phyloP scores from a whole-genome alignment of 2,797 vertebrate genomes.

The Calcarius lapponicus region DNA sequence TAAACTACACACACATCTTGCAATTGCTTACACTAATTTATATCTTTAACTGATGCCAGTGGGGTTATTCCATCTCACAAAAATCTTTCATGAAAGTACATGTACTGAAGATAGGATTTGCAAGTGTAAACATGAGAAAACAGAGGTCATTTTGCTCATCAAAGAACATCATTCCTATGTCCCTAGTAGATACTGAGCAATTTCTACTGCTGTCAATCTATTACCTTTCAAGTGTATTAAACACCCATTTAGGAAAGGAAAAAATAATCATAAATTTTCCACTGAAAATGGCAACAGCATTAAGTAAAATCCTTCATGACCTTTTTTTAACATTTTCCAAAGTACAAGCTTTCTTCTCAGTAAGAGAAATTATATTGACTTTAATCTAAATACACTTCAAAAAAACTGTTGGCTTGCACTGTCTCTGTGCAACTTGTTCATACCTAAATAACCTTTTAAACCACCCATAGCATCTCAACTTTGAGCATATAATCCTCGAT shows the following conservation, averaged over 20 bases:
- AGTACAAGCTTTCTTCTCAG: background rate
- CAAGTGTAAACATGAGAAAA: background rate
- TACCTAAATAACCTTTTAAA: background rate
- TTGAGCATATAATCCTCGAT: background rate
- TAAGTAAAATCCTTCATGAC: background rate
- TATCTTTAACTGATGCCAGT: background rate
- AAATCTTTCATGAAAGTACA: background rate
- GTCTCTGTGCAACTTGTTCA: background rate
- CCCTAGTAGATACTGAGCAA: background rate
- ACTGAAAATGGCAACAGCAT: background rate
- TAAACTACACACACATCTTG: background rate
- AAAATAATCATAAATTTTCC: background rate
- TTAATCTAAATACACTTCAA: background rate
- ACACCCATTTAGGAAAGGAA: background rate
- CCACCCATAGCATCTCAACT: background rate
- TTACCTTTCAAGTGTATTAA: background rate
- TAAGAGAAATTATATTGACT: background rate
- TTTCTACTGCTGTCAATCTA: background rate
- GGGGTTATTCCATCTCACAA: background rate
- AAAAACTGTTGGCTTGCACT: background rate
- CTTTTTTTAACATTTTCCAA: background rate
- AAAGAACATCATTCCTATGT: background rate
- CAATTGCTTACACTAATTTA: background rate
- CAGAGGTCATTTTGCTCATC: background rate
- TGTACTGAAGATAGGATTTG: background rate